phyloP scores from a whole-genome alignment of 1,140 invertebrate genomes.

The Pseudomyrmex dendroicus region DNA sequence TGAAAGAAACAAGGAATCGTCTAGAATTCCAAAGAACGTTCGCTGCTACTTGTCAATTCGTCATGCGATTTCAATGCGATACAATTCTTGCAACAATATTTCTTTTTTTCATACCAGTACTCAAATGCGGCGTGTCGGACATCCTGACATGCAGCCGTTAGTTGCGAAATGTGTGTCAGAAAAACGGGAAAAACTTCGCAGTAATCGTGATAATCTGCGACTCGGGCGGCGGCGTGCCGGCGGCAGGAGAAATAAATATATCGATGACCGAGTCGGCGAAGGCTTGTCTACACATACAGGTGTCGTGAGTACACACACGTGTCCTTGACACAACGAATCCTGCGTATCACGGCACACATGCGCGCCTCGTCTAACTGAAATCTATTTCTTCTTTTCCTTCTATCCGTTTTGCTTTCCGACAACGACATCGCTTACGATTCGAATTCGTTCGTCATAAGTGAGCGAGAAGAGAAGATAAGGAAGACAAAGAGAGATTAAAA shows the following conservation, averaged over 20 bases:
- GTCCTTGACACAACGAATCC: background rate
- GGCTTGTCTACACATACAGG: background rate
- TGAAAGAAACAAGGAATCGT: slow-evolving; percentile 77
- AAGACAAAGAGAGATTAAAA: no score
- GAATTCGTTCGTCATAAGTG: background rate
- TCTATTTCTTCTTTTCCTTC: background rate
- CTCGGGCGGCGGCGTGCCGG: no score
- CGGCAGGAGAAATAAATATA: slow-evolving; percentile 12
- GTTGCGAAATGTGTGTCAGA: no score
- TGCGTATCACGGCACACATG: background rate
- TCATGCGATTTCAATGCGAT: background rate
- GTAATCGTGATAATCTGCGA: no score
- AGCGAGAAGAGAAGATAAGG: no score
- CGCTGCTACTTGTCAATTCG: background rate
- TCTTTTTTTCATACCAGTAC: slow-evolving; percentile 59
- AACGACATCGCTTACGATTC: no score
- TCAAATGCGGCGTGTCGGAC: slow-evolving; percentile 69
- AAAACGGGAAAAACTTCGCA: no score
- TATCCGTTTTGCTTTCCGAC: background rate
- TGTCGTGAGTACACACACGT: background rate
- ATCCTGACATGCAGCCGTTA: slow-evolving; percentile 41
- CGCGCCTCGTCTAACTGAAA: background rate
- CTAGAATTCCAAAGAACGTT: background rate
- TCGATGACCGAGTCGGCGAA: background rate
- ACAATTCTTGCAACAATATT: background rate